Conservation (phyloP, 2,113 vertebrate genomes). For the Semnornis frantzii region DNA sequence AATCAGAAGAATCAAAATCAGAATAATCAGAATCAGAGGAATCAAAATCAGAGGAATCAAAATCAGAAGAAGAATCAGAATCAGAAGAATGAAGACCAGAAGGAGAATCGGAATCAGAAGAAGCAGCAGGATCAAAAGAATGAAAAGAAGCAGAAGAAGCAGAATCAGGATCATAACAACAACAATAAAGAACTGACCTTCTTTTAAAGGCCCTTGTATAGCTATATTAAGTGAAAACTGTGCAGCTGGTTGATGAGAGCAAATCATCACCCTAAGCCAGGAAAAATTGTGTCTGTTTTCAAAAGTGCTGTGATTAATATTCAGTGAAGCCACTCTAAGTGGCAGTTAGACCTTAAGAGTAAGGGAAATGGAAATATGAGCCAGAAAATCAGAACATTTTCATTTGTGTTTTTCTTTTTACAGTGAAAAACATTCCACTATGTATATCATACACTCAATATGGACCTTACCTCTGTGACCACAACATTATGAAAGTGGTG, state of each 20-base stretch:
- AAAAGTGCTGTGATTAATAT: neutral
- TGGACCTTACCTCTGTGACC: conserved; percentile 51
- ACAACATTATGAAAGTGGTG: conserved; percentile 66
- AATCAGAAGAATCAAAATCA: no score
- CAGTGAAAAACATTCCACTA: conserved; percentile 57
- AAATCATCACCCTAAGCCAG: neutral
- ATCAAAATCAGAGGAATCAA: no score
- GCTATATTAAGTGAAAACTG: neutral
- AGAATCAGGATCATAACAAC: neutral
- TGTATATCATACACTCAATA: conserved; percentile 57
- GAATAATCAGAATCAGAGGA: no score
- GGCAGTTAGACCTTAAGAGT: neutral
- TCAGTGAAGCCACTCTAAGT: neutral
- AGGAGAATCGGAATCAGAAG: no score
- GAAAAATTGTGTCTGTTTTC: neutral
- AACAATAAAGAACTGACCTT: neutral
- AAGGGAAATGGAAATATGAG: neutral
- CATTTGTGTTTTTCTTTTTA: conserved; percentile 43
- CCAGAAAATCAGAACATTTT: neutral
- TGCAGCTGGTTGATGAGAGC: neutral
- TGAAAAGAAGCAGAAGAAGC: no score
- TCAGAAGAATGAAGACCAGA: no score
- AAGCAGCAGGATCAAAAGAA: no score
- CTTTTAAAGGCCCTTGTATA: neutral
- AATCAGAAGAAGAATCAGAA: no score